Conservation (phyloP, 2,797 vertebrate species). For the Enteromius afrohamiltoni region DNA sequence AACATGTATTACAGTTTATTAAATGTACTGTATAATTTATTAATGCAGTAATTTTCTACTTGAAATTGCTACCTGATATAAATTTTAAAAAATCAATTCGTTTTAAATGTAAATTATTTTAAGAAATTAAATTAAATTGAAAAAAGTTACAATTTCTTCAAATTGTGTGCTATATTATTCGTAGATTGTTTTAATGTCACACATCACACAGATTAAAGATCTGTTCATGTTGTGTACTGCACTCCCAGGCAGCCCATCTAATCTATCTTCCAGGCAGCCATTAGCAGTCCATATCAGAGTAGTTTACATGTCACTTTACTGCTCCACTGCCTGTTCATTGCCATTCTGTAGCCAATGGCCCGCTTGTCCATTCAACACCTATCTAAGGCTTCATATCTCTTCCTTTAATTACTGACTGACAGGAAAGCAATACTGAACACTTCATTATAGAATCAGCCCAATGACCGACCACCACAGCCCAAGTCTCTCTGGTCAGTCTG, state of each 20-base stretch:
- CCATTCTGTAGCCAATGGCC: slow-evolving; percentile 69
- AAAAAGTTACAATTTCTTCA: not conserved
- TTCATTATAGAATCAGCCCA: slow-evolving; percentile 88
- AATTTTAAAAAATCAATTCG: not conserved
- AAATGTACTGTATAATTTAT: not conserved
- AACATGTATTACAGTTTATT: not conserved
- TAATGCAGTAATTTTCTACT: not conserved
- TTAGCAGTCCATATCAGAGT: slow-evolving; percentile 77
- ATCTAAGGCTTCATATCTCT: slow-evolving; percentile 78
- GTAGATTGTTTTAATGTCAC: not conserved
- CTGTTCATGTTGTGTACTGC: slow-evolving; percentile 40
- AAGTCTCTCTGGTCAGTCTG: slow-evolving; percentile 82
- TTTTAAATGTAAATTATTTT: not conserved
- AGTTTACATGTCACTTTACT: slow-evolving; percentile 80
- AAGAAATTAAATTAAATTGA: not conserved
- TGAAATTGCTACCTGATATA: not conserved
- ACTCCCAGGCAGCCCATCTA: slow-evolving; percentile 63
- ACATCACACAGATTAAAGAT: slow-evolving; percentile 23
- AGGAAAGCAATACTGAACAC: slow-evolving; percentile 96
- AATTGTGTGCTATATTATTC: not conserved
- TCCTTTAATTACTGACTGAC: slow-evolving; percentile 87
- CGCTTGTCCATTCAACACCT: slow-evolving; percentile 73
- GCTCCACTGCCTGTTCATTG: slow-evolving; percentile 70
- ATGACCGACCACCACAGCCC: slow-evolving; percentile 77
- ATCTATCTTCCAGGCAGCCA: slow-evolving; percentile 73